These are phyloP conservation scores for Brachionus rotundiformis DNA, from an alignment of 1,140 invertebrate species.

Conservation along the genomic window DNA sequence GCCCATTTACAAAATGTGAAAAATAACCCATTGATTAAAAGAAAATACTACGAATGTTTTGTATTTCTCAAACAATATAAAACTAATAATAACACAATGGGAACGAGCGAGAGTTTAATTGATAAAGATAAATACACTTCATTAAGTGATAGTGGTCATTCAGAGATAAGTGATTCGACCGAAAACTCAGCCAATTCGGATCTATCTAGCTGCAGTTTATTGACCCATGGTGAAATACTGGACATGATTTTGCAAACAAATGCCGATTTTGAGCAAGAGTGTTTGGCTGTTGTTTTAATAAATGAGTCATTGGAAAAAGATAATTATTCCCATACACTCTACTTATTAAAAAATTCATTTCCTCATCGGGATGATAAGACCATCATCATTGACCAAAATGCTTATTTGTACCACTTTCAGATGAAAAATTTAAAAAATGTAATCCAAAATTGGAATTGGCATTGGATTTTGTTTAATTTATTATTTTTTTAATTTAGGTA, in stretches of 20 bases:
- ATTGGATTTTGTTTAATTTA: background rate
- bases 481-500: conserved; percentile 1
- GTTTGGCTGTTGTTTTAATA: conserved; percentile 45
- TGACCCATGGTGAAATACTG: conserved; percentile 74
- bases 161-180: conserved; percentile 37
- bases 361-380: conserved; percentile 45
- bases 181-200: background rate
- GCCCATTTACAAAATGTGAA: conserved; percentile 37
- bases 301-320: conserved; percentile 47
- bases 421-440: conserved; percentile 40
- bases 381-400: conserved; percentile 47
- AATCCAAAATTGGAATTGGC: too few species aligned
- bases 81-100: conserved; percentile 37
- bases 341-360: conserved; percentile 43
- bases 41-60: conserved; percentile 15
- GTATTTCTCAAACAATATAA: conserved; percentile 31
- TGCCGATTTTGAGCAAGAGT: conserved; percentile 68
- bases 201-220: conserved; percentile 66
- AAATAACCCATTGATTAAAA: background rate
- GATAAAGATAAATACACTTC: conserved; percentile 27
- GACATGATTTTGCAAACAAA: conserved; percentile 73
- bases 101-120: background rate
- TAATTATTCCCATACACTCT: conserved; percentile 42
- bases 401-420: conserved; percentile 44
- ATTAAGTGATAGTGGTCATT: conserved; percentile 48